phyloP scores from a whole-genome alignment of 64 coral and sea anemone species.

The Platygyra sinensis region DNA sequence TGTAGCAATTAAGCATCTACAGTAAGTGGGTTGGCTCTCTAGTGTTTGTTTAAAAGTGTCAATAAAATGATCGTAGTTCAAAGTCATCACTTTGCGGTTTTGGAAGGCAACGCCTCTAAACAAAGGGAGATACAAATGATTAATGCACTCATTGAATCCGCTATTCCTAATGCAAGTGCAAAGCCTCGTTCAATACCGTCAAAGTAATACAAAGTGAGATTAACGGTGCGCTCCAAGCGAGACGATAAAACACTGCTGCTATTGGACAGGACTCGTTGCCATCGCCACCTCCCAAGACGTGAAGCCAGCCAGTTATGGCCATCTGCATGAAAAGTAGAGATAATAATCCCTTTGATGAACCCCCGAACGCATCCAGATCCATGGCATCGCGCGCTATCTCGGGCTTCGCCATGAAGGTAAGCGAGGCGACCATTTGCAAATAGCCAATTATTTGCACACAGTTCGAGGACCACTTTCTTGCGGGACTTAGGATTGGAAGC shows the following conservation, averaged over 20 bases:
- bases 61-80: no score
- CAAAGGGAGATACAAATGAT: background rate
- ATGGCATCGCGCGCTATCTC: constrained; percentile 21
- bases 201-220: constrained; percentile 22
- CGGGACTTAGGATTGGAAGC: background rate
- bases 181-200: constrained; percentile 18
- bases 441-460: background rate
- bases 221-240: constrained; percentile 29
- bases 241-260: constrained; percentile 43
- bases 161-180: background rate
- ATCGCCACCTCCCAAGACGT: constrained; percentile 25
- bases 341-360: background rate
- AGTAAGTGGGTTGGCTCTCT: no score
- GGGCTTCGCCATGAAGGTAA: constrained; percentile 11
- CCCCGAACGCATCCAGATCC: background rate
- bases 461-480: background rate
- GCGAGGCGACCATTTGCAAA: background rate
- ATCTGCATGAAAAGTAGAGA: constrained; percentile 9
- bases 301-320: constrained; percentile 5
- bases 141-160: background rate
- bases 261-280: constrained; percentile 19
- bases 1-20: constrained; percentile 57
- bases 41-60: no score
- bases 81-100: background rate
- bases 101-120: background rate